Conservation (phyloP, 2,113 vertebrate genomes). For the Thunnus thynnus region DNA sequence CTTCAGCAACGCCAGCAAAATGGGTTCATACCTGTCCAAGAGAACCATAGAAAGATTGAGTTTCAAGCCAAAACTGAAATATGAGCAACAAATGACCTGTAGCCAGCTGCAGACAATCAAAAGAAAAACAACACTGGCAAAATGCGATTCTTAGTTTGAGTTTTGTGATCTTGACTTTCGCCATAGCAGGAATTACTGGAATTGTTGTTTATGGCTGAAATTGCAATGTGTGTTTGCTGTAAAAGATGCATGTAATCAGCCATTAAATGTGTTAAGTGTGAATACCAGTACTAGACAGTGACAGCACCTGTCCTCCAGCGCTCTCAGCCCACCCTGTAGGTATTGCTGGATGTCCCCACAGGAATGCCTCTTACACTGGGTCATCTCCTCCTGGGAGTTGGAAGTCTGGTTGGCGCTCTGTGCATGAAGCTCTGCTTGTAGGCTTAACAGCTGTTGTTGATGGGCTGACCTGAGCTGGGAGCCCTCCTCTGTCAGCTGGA, state of each 20-base stretch:
- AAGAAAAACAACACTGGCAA: neutral
- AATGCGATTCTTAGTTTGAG: neutral
- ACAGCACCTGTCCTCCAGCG: constrained; percentile 87
- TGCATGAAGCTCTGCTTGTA: constrained; percentile 79
- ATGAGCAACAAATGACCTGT: neutral
- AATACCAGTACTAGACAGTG: neutral
- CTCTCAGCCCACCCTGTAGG: constrained; percentile 87
- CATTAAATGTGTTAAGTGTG: too few relatives aligned
- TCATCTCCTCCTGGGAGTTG: constrained; percentile 85
- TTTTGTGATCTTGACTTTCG: neutral
- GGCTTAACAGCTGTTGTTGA: constrained; percentile 82
- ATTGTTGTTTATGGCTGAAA: neutral
- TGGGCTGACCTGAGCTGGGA: constrained; percentile 84
- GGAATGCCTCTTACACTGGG: constrained; percentile 87
- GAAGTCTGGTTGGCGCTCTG: constrained; percentile 65
- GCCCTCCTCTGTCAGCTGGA: constrained; percentile 87
- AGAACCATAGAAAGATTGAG: neutral
- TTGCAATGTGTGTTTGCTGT: neutral
- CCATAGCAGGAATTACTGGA: neutral
- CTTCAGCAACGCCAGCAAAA: constrained; percentile 90
- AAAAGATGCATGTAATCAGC: neutral
- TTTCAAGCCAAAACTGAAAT: constrained; percentile 6
- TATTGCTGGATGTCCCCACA: constrained; percentile 89
- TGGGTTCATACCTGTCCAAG: constrained; percentile 87
- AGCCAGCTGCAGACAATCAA: neutral